These are phyloP conservation scores for Clarias macrocephalus DNA, from an alignment of 2,113 vertebrate species.

Conservation along the genomic window DNA sequence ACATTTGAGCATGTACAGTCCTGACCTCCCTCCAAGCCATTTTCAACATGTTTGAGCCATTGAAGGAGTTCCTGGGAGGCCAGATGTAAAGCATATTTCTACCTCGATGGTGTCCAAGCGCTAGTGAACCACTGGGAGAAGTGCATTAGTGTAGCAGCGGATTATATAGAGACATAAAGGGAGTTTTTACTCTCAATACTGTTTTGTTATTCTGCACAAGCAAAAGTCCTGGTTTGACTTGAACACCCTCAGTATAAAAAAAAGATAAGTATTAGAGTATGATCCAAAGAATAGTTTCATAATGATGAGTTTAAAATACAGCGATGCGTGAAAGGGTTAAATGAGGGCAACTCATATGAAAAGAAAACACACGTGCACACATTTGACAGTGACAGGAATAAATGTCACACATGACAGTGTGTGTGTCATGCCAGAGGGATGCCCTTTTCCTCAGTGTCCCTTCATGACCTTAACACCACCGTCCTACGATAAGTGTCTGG, in stretches of 20 bases:
- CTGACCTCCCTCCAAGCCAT: too few species aligned
- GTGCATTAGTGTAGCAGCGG: too few species aligned
- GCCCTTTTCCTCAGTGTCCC: constrained; percentile 70
- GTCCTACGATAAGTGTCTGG: constrained; percentile 67
- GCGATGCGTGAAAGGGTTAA: neutral
- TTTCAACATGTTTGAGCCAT: too few species aligned
- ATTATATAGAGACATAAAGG: too few species aligned
- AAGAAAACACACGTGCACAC: constrained; percentile 40
- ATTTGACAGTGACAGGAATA: constrained; percentile 64
- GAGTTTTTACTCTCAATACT: too few species aligned
- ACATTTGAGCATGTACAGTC: too few species aligned
- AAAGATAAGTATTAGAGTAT: neutral
- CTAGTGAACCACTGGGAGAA: too few species aligned
- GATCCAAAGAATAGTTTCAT: neutral
- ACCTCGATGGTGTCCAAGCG: too few species aligned
- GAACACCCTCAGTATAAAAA: neutral
- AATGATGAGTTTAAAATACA: neutral
- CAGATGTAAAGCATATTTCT: too few species aligned
- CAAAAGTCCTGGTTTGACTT: too few species aligned
- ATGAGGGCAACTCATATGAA: constrained; percentile 23
- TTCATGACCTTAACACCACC: constrained; percentile 60
- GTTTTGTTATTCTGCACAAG: too few species aligned
- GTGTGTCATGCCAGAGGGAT: constrained; percentile 64
- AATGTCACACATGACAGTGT: constrained; percentile 74
- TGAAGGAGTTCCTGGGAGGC: too few species aligned